Base-by-base conservation (phyloP, 2,113 vertebrate genomes). In the Scopus umbretta region DNA sequence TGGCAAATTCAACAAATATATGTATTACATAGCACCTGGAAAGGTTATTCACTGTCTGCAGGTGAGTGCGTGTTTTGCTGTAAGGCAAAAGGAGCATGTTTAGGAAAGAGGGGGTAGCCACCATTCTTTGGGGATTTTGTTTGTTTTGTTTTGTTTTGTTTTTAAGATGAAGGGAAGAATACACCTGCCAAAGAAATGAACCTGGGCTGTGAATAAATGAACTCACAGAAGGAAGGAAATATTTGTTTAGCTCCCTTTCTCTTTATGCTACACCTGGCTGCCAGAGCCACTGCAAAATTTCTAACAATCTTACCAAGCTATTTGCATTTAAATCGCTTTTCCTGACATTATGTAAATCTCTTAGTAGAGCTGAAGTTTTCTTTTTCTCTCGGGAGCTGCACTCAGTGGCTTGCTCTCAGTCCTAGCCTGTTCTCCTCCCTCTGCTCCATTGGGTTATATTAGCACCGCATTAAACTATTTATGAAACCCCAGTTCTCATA, bases 241-340 rank as follows among this genome's bases (percentile, higher is more conserved):
- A 87, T 92, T 97, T 96, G 94, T 97, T 98, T 96, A 96, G 80
- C 73, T 95, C 84, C 78, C 66, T 65, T 91, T 96, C 76, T 93
- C 92, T 95, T 92, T 95, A 88, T 86, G 83, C 94, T 86, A 94
- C 94, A 96, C 97, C 95, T 97, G 93, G 58, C 96, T 97, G 89
- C 93, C 88, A 86, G 42, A 94, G 72, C 73, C 80, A 90, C 91
- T 95, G 91, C 85, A 89, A 94, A 95, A 92, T 95, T 96, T 93
- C 96, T 80, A 95, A 87, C 94, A 81, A 90, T 94, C 83, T 95
- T 74, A 90, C 78, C 63, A 85, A 91, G 93, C 70, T 49, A 98
- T 98, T 98, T 98, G 97, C 98, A 98, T 98, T 98, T 98, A 98
- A 98, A 98, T 98, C 89, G 26, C 79, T 98, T 98, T 98, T 94